Evolutionary conservation across 2,888 invertebrate genomes (phyloP).

Genomic region (Trissolcus japonicus): DNA sequence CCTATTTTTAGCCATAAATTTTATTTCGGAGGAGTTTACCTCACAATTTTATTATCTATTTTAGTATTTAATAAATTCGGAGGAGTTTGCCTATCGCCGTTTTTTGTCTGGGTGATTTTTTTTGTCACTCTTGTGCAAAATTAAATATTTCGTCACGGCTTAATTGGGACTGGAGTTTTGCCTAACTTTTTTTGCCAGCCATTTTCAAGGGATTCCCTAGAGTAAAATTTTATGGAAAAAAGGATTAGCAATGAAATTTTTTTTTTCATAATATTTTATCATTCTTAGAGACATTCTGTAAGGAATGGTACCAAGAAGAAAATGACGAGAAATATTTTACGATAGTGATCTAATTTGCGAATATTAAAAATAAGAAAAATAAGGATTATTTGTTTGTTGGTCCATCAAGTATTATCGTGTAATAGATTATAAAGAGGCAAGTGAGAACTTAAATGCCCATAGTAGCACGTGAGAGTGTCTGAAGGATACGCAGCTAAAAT

Average conservation of each 20-base stretch:
- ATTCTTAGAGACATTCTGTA: not conserved
- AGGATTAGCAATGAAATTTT: slow-evolving; percentile 7
- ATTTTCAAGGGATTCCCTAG: slow-evolving; percentile 5
- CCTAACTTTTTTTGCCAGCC: slow-evolving; percentile 8
- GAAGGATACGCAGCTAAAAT: not conserved
- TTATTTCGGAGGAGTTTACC: no score
- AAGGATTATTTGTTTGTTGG: not conserved
- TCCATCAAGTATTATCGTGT: not conserved
- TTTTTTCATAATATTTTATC: not conserved
- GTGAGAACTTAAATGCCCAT: no score
- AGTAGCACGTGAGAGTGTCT: not conserved
- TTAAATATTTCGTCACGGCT: slow-evolving; percentile 18
- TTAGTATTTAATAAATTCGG: no score
- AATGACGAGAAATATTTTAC: no score
- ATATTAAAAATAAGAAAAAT: not conserved
- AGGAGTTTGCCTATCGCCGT: no score
- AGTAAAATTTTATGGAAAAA: slow-evolving; percentile 20
- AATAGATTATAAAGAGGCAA: not conserved
- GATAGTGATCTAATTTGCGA: not conserved
- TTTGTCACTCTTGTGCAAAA: slow-evolving; percentile 15
- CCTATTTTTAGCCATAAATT: no score
- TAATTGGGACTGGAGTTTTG: slow-evolving; percentile 18
- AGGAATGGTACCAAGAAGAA: no score
- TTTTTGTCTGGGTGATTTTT: not conserved
- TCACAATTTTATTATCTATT: no score